Conservation (phyloP, 2,888 invertebrate species). For the Lasioglossum vierecki region DNA sequence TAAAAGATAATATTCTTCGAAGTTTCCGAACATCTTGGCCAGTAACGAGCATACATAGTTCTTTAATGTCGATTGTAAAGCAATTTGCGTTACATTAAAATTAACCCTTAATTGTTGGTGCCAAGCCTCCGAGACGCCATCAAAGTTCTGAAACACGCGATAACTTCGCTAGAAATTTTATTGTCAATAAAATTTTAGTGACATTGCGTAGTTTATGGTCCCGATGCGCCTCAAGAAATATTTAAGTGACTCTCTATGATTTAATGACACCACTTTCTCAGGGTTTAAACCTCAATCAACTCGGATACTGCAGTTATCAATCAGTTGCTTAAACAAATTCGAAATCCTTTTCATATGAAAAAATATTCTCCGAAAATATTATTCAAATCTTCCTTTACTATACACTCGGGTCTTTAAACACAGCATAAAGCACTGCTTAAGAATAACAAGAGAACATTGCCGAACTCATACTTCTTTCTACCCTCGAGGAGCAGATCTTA, state of each 20-base stretch:
- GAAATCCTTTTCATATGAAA: not conserved
- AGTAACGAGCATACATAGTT: not conserved
- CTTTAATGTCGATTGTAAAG: not conserved
- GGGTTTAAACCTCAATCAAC: not conserved
- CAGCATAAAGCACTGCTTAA: not conserved
- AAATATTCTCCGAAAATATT: not conserved
- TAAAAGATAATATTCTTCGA: not conserved
- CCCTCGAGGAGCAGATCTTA: not conserved
- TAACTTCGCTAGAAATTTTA: not conserved
- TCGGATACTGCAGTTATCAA: not conserved
- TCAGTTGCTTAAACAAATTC: not conserved
- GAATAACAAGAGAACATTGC: not conserved
- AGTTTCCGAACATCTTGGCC: not conserved
- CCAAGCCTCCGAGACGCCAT: not conserved
- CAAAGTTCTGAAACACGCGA: not conserved
- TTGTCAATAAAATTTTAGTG: not conserved
- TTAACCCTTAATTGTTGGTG: not conserved
- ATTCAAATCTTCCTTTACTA: not conserved
- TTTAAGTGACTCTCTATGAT: not conserved
- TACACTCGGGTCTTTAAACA: not conserved
- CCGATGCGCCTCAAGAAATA: not conserved
- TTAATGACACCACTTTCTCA: not conserved
- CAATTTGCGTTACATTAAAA: not conserved
- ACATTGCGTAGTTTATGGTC: not conserved
- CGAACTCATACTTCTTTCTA: not conserved